phyloP scores from a whole-genome alignment of 2,797 vertebrate genomes.

The Hypotaenidia okinawae region DNA sequence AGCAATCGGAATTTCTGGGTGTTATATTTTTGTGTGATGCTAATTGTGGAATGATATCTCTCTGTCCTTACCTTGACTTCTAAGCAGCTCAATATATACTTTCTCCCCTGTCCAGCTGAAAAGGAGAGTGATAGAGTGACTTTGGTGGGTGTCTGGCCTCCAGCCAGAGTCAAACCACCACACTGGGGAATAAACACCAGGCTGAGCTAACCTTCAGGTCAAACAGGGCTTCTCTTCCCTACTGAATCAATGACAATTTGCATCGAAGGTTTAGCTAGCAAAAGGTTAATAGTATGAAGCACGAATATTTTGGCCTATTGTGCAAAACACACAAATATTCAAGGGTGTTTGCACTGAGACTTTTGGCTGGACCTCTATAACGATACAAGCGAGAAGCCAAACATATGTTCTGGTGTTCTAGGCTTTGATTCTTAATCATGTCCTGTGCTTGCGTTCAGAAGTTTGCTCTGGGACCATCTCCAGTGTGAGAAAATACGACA shows the following conservation, averaged over 20 bases:
- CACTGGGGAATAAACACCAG: background rate
- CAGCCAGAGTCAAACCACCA: too few relatives aligned
- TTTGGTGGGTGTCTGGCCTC: too few relatives aligned
- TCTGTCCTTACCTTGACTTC: too few relatives aligned
- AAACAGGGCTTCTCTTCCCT: background rate
- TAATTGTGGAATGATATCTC: too few relatives aligned
- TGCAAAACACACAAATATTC: constrained; percentile 24
- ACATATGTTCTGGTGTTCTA: constrained; percentile 58
- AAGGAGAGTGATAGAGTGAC: too few relatives aligned
- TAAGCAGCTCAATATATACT: too few relatives aligned
- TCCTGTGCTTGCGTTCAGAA: constrained; percentile 22
- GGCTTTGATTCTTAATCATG: constrained; percentile 63
- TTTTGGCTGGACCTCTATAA: constrained; percentile 39
- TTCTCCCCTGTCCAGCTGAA: too few relatives aligned
- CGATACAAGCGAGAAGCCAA: constrained; percentile 44
- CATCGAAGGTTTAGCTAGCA: background rate
- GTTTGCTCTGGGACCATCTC: constrained; percentile 59
- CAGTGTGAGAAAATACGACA: constrained; percentile 46
- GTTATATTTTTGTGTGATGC: too few relatives aligned
- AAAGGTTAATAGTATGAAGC: constrained; percentile 11
- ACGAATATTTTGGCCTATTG: background rate
- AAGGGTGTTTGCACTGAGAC: constrained; percentile 9
- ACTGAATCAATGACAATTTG: background rate
- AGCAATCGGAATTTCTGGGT: background rate
- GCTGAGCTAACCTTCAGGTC: background rate